Evolutionary conservation across 2,797 vertebrate genomes (phyloP).

Genomic region (Morus bassanus): DNA sequence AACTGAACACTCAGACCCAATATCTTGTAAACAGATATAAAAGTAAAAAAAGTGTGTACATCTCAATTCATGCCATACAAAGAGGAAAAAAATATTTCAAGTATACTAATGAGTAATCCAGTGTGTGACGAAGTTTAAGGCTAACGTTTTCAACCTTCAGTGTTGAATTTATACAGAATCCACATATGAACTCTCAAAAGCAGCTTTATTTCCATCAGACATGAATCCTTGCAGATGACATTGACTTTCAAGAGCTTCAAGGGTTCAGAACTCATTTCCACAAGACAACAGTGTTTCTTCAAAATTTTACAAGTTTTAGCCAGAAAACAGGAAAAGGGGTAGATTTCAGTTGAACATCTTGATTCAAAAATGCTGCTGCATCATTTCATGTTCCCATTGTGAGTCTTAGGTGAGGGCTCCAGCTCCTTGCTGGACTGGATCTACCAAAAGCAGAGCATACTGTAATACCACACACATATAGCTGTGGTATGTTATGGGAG

Average conservation of each 20-base stretch:
- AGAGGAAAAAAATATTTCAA: slow-evolving; percentile 23
- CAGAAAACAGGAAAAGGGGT: not conserved
- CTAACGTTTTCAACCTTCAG: slow-evolving; percentile 18
- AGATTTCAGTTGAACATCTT: not conserved
- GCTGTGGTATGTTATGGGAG: not conserved
- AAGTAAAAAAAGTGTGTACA: not conserved
- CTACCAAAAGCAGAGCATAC: not conserved
- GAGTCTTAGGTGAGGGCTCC: not conserved
- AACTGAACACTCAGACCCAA: not conserved
- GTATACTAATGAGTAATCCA: slow-evolving; percentile 23
- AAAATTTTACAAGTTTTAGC: not conserved
- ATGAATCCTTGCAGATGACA: not conserved
- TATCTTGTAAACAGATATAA: slow-evolving; percentile 28
- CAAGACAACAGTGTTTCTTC: not conserved
- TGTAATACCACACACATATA: not conserved
- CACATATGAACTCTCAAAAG: not conserved
- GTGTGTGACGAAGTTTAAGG: slow-evolving; percentile 31
- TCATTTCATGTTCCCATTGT: not conserved
- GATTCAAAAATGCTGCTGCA: not conserved
- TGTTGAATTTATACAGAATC: not conserved
- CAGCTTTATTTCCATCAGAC: not conserved
- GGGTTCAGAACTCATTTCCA: not conserved
- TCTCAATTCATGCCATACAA: slow-evolving; percentile 35
- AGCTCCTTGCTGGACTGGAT: not conserved
- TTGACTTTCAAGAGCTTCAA: not conserved